phyloP scores from a whole-genome alignment of 2,797 vertebrate species.

The Diceros bicornis region DNA sequence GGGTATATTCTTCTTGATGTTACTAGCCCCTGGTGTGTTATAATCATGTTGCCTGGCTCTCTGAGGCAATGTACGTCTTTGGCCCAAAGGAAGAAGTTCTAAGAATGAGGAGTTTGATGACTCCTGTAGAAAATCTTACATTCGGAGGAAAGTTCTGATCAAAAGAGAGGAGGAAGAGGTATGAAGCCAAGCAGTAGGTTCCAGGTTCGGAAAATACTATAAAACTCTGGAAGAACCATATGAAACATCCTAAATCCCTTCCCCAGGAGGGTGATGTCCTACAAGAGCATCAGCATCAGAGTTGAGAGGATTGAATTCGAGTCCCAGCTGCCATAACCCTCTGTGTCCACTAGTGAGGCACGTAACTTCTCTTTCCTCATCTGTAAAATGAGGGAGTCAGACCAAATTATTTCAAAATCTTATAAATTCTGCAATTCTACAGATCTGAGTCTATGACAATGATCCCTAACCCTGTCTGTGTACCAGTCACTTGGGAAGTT shows the following conservation, averaged over 20 bases:
- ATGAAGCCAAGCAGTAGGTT: not conserved
- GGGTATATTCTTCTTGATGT: not conserved
- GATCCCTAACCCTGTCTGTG: not conserved
- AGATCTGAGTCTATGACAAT: not conserved
- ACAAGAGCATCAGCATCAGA: not conserved
- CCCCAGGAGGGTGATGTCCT: not conserved
- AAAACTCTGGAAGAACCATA: not conserved
- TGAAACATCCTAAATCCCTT: not conserved
- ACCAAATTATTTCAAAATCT: constrained; percentile 15
- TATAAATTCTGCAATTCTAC: not conserved
- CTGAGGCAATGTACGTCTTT: not conserved
- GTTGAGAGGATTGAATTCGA: not conserved
- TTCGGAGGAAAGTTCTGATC: not conserved
- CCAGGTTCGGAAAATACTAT: not conserved
- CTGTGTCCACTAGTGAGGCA: not conserved
- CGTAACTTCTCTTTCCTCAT: not conserved
- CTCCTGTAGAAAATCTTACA: not conserved
- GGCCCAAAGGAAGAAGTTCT: not conserved
- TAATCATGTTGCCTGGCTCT: not conserved
- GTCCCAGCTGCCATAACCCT: not conserved
- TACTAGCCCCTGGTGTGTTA: not conserved
- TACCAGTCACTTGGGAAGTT: not conserved
- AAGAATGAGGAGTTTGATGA: not conserved
- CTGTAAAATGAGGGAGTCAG: not conserved
- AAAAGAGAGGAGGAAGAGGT: not conserved